Evolutionary conservation across 2,113 vertebrate species (phyloP).

Genomic region (Gorsachius goisagi): DNA sequence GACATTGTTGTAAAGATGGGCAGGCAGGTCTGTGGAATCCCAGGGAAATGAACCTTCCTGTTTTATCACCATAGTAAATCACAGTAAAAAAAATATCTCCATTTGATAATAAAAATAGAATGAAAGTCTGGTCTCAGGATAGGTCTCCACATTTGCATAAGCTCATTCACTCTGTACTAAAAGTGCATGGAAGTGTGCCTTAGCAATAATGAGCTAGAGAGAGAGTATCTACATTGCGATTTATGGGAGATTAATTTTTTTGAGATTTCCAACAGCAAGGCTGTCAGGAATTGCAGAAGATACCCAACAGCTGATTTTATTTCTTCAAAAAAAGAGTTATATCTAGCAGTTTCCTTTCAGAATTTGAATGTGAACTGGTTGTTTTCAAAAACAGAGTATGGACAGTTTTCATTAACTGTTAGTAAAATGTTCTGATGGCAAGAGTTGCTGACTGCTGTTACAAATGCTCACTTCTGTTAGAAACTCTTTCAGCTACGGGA

Average conservation of each 20-base stretch:
- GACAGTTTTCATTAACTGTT: not conserved
- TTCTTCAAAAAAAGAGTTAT: not conserved
- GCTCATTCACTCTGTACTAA: not conserved
- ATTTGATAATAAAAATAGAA: slow-evolving; percentile 19
- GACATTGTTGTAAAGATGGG: slow-evolving; percentile 9
- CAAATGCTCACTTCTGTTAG: not conserved
- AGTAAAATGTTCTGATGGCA: not conserved
- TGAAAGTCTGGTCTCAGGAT: not conserved
- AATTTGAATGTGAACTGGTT: not conserved
- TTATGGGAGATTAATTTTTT: not conserved
- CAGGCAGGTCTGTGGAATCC: not conserved
- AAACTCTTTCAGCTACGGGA: not conserved
- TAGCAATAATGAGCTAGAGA: not conserved
- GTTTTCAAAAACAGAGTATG: not conserved
- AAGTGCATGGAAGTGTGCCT: not conserved
- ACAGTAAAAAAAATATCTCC: not conserved
- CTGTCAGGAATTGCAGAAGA: not conserved
- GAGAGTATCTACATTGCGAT: not conserved
- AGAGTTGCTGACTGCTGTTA: not conserved
- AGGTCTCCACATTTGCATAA: slow-evolving; percentile 8
- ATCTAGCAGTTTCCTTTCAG: not conserved
- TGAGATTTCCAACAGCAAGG: not conserved
- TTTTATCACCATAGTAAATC: slow-evolving; percentile 9
- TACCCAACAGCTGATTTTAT: not conserved
- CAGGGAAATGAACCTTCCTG: not conserved